Evolutionary conservation across 1,140 invertebrate genomes (phyloP).

Genomic region (Pseudomyrmex dendroicus): DNA sequence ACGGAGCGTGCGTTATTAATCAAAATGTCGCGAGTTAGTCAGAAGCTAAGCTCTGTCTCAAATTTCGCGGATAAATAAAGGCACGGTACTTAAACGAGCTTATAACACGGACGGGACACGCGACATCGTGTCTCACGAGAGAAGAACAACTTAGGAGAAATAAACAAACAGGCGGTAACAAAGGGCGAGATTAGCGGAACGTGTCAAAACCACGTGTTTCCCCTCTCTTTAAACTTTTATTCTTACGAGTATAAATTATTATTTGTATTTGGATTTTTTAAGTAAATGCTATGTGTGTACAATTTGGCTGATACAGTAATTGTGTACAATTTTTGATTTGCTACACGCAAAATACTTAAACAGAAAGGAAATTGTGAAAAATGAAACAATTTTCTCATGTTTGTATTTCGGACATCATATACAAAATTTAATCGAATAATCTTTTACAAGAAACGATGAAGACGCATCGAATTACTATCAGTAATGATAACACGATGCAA

Average conservation of each 20-base stretch:
- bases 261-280: too few relatives aligned
- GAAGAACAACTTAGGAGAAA: neutral
- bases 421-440: too few relatives aligned
- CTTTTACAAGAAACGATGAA: too few relatives aligned
- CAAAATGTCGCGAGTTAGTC: slow-evolving; percentile 3
- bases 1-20: neutral
- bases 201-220: neutral
- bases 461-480: too few relatives aligned
- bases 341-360: too few relatives aligned
- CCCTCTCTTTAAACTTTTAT: neutral
- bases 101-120: too few relatives aligned
- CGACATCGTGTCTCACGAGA: neutral
- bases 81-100: neutral
- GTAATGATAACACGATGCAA: too few relatives aligned
- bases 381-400: too few relatives aligned
- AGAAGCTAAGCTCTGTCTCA: neutral
- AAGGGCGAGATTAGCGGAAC: neutral
- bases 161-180: slow-evolving; percentile 1
- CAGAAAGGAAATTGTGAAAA: too few relatives aligned
- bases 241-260: neutral
- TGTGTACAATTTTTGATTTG: neutral
- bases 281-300: too few relatives aligned
- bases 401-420: too few relatives aligned
- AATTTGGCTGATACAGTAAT: neutral
- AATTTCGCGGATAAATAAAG: slow-evolving; percentile 34